phyloP scores from a whole-genome alignment of 1,140 invertebrate genomes.

The Acyrthosiphon pisum region DNA sequence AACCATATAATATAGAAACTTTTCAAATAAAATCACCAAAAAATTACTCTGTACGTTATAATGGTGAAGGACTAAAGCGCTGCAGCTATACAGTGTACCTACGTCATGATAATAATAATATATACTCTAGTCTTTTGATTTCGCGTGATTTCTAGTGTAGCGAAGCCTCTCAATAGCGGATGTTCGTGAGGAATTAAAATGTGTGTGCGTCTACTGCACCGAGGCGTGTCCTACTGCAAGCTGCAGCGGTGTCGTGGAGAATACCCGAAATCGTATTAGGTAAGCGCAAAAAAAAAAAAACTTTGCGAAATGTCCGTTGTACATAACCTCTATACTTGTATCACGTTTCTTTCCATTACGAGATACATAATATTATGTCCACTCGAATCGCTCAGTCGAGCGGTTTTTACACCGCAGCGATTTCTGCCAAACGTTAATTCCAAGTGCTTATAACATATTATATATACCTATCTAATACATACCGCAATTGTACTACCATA shows the following conservation, averaged over 20 bases:
- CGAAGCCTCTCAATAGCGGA: constrained; percentile 11
- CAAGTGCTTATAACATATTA: neutral
- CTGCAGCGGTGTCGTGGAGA: neutral
- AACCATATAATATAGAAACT: neutral
- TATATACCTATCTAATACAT: neutral
- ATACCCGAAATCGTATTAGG: neutral
- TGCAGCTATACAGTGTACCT: neutral
- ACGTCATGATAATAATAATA: neutral
- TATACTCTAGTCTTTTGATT: neutral
- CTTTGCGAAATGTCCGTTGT: neutral
- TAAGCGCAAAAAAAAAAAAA: neutral
- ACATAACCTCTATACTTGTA: neutral
- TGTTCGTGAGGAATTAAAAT: constrained; percentile 5
- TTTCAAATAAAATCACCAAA: neutral
- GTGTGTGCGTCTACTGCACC: neutral
- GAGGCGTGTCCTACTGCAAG: neutral
- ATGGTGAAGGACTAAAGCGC: neutral
- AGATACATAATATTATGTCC: neutral
- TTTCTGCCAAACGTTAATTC: neutral
- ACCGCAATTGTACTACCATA: neutral
- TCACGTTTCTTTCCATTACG: neutral
- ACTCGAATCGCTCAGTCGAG: neutral
- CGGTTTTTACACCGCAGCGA: neutral
- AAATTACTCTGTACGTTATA: neutral
- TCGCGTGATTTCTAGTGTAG: neutral